Evolutionary conservation across 2,797 vertebrate species (phyloP), one percentile per base, ranked within the genome.

Genomic region (Triplophysa yarkandensis): DNA sequence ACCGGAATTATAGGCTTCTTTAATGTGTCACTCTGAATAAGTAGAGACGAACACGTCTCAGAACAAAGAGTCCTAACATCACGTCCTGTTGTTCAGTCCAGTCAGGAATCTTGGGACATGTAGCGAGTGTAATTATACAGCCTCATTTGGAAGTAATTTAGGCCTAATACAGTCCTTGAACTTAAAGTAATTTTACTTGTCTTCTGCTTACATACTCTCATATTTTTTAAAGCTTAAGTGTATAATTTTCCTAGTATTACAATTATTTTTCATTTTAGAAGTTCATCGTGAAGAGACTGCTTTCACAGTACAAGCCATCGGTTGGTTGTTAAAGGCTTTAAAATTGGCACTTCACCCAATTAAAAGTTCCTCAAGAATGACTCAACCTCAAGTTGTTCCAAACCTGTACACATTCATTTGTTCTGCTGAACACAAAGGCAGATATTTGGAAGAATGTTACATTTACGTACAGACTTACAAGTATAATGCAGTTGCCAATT

Each of bases 1-100:
- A 57, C 50, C 32, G 34, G 50, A 54, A 63, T 78, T 74, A 74
- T 32, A 74, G 41, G 46, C 60, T 65, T 78, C 32, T 69, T 73
- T 55, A 74, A 48, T 64, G 58, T 10, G 4, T 73, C 54, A 41
- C 64, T 68, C 43, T 48, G 28, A 57, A 69, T 68, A 63, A 60
- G 58, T 9, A 10, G 57, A 60, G 57, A 50, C 21, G 39, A 55
- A 65, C 71, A 46, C 28, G 62, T 27, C 17, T 43, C 27, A 43
- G 71, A 32, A 55, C 71, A 73, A 65, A 65, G 34, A 44, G 27
- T 43, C 34, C n/a, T 50, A 13, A 41, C 11, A 50, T 16, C 17
- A 36, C 17, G 11, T 23, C 14, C 6, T 55, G 48, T 64, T 64
- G 60, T 64, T 55, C 52, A 54, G 32, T 64, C 70, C 34, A 21